A percentile compares a stretch with the other conserved stretches of the same genome.
Evolutionary conservation across 2,113 vertebrate genomes (phyloP).

Genomic region (Craseonycteris thonglongyai): DNA sequence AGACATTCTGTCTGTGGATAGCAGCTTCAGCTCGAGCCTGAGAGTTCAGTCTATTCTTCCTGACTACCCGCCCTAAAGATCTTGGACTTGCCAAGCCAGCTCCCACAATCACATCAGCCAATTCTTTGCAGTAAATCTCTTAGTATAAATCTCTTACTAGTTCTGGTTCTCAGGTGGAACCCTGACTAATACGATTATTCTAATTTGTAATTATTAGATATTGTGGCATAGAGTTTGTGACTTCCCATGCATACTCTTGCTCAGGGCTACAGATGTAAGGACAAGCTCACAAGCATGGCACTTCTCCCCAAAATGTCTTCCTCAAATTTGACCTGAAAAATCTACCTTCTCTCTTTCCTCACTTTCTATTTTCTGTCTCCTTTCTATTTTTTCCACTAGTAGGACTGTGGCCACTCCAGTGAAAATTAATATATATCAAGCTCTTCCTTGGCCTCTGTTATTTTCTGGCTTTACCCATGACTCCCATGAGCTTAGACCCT

Average conservation of each 20-base stretch:
- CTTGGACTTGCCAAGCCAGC: background rate
- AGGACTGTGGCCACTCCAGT: background rate
- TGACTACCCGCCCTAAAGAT: background rate
- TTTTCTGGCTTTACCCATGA: background rate
- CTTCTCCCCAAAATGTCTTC: background rate
- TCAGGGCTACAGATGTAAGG: background rate
- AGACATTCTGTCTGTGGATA: background rate
- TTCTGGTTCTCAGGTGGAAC: background rate
- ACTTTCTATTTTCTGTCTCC: background rate
- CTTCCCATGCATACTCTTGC: background rate
- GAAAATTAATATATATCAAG: background rate
- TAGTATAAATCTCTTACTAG: background rate
- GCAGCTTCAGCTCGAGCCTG: background rate
- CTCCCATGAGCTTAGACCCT: background rate
- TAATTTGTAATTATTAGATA: background rate
- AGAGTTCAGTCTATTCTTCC: background rate
- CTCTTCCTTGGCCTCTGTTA: background rate
- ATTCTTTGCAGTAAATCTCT: background rate
- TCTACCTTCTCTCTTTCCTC: background rate
- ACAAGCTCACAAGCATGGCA: background rate
- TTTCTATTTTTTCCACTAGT: background rate
- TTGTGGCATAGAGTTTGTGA: too few species aligned
- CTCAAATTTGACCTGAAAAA: background rate
- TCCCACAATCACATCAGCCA: background rate
- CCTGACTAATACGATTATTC: background rate